Percentiles rank a stretch among this genome's conserved stretches.
Conservation (phyloP, 2,888 invertebrate genomes). For the Dasypogon diadema region DNA sequence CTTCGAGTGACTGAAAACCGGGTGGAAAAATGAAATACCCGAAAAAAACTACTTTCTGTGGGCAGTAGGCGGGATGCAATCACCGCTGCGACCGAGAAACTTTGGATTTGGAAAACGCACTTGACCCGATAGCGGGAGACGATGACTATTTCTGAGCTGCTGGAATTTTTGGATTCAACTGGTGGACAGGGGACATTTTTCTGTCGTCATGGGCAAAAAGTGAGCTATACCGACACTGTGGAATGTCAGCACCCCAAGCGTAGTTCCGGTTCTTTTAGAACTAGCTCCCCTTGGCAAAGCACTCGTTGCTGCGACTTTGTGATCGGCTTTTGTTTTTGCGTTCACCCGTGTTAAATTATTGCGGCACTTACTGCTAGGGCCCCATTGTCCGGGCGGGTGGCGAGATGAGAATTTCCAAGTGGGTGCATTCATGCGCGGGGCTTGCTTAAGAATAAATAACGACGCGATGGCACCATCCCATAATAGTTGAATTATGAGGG, state of each 20-base stretch:
- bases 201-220: neutral
- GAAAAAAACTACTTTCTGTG: neutral
- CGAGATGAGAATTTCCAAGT: constrained; percentile 18
- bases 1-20: neutral
- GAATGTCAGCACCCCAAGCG: constrained; percentile 31
- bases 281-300: neutral
- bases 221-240: neutral
- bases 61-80: constrained; percentile 4
- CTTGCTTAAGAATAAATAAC: constrained; percentile 39
- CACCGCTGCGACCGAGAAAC: neutral
- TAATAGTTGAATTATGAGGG: constrained; percentile 25
- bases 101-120: constrained; percentile 19
- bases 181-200: constrained; percentile 16
- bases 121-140: neutral
- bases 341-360: constrained; percentile 44
- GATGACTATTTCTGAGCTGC: neutral
- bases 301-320: constrained; percentile 19
- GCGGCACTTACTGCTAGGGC: neutral
- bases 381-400: neutral
- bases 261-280: constrained; percentile 46
- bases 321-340: constrained; percentile 45
- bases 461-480: constrained; percentile 8
- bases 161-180: constrained; percentile 18
- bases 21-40: neutral
- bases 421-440: constrained; percentile 23